Base-by-base conservation (phyloP, 2,113 vertebrate genomes). In the Pelecanus crispus region DNA sequence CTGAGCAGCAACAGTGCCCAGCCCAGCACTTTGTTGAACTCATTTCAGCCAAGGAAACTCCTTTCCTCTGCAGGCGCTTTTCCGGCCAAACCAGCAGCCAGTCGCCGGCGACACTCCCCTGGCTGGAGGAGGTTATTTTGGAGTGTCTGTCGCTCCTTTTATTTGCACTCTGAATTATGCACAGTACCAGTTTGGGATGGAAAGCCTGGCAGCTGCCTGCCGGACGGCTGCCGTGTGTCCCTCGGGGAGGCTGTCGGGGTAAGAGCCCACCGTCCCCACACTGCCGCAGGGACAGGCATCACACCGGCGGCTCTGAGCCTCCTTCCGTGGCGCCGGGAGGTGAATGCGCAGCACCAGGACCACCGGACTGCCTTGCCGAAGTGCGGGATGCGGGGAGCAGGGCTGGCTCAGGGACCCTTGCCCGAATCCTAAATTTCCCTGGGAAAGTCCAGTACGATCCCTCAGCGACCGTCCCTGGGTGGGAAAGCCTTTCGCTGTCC, bases 31-130 rank as follows among this genome's bases (percentile, higher is more conserved):
- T 62, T 73, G 79, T 3, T 73, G 88, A 82, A 13, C 66, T 91
- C 49, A 3, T 49, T 56, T 87, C 95, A 96, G 93, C 75, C 79
- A 90, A 90, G 86, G 95, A 93, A 96, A 86, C 82, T 95, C 96
- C 93, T 96, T 95, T 96, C 93, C 92, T 96, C 85, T 81, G 29
- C 90, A 90, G 79, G 67, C 93, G 8, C 53, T 86, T 74, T 66
- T n/a, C 58, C 0, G 11, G 95, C 94, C 94, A 93, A 93, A 92
- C 83, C 95, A 90, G 81, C 92, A 92, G 90, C 73, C 93, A 49
- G 93, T 81, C 71, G 8, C 56, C 70, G 58, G 70, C 34, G 25
- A 45, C 87, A n/a, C 88, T 94, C 21, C 31, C 85, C 55, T 1
- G 44, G 47, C 92, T 73, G 92, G 74, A 82, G 65, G 75, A 94